Percentiles rank a stretch among this genome's conserved stretches.
These are phyloP conservation scores for Leptinotarsa texana DNA, from an alignment of 1,140 invertebrate genomes.

Conservation along the genomic window DNA sequence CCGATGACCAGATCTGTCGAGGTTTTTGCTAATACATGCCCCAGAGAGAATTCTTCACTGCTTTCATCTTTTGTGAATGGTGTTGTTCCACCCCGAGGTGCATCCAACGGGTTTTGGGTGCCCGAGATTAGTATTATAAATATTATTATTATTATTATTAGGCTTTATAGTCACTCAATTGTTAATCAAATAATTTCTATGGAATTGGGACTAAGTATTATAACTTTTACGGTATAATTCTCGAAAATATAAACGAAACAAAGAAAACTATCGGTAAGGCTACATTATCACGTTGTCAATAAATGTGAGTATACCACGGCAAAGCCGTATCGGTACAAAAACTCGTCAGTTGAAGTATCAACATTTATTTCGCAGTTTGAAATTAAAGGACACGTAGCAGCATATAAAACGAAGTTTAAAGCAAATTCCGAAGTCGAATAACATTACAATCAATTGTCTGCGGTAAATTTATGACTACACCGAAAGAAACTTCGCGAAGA, in stretches of 20 bases:
- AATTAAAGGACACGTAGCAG: conserved; percentile 31
- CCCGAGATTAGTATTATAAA: too few species aligned
- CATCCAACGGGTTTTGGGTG: too few species aligned
- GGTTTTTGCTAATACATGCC: too few species aligned
- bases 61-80: too few species aligned
- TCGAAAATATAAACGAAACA: not conserved
- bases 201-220: too few species aligned
- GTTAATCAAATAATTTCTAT: too few species aligned
- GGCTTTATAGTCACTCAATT: too few species aligned
- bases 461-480: conserved; percentile 11
- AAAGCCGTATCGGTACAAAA: conserved; percentile 12
- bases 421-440: conserved; percentile 30
- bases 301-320: not conserved
- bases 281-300: not conserved
- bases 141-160: too few species aligned
- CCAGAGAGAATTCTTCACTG: too few species aligned
- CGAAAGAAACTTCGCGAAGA: conserved; percentile 13
- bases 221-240: too few species aligned
- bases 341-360: conserved; percentile 20
- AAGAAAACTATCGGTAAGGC: not conserved
- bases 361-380: conserved; percentile 30
- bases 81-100: too few species aligned
- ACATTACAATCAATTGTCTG: conserved; percentile 32
- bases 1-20: too few species aligned
- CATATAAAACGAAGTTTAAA: conserved; percentile 33